Base-by-base conservation (phyloP, 1,140 invertebrate species). In the Tyrophagus putrescentiae region DNA sequence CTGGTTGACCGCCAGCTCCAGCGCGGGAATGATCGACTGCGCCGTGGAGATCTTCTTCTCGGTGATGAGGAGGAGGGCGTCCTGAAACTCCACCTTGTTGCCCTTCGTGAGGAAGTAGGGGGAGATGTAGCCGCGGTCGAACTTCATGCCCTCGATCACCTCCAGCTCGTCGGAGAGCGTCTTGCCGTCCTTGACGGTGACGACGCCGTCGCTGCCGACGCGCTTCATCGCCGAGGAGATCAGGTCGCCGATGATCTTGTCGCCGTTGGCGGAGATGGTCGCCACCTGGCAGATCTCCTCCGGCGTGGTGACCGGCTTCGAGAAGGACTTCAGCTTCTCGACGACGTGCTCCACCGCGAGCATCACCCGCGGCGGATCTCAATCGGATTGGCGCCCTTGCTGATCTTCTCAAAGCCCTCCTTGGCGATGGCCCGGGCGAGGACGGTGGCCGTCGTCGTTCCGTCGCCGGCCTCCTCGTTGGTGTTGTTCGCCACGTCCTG, bases 251-350 rank as follows among this genome's bases (percentile, higher is more conserved):
- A 99, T 84, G 0, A 80, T 79, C 52, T 76, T 79, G 73, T 99
- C 96, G 4, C 96, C 96, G 76, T 99, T 99, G 3, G 96, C 95
- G 3, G 95, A 98, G 65, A 99, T 99, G 4, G 95, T 98, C 1
- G 95, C 96, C n/a, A 99, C 94, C 76, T 99, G 96, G 13, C 93
- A 90, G 67, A 99, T 98, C 77, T 98, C 96, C 73, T 97, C 93
- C 0, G 94, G 92, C 0, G 94, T 98, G 5, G 88, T 97, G 0
- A 99, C 94, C 5, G 82, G 81, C 68, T 90, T 94, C 0, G 92
- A 97, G 74, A 98, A 81, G 34, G 73, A 72, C 71, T 94, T 95
- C 25, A 99, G 73, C 66, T 94, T 82, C 4, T 84, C 82, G 67
- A 91, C 91, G 16, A 98, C 82, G 33, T 76, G 78, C 53, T 99